phyloP scores from a whole-genome alignment of 2,888 invertebrate genomes.

The Cecidostiba fungosa region DNA sequence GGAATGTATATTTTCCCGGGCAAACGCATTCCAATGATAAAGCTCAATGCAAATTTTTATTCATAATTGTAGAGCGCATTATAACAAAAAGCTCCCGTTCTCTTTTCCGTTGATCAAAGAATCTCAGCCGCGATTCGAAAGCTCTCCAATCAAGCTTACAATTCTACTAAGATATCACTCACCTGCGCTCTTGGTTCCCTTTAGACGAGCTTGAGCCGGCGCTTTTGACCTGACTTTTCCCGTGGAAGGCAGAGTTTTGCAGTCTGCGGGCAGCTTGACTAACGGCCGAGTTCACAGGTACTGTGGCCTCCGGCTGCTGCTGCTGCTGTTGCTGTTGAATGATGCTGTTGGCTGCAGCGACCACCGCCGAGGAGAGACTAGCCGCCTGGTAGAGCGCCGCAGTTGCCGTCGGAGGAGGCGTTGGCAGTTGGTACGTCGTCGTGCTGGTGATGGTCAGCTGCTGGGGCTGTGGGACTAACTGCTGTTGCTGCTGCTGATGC shows the following conservation, averaged over 20 bases:
- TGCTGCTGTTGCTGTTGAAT: slow-evolving; percentile 47
- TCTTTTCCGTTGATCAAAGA: background rate
- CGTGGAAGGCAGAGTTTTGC: slow-evolving; percentile 74
- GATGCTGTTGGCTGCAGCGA: slow-evolving; percentile 39
- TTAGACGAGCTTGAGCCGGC: slow-evolving; percentile 33
- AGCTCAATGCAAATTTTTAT: background rate
- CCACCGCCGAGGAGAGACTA: slow-evolving; percentile 68
- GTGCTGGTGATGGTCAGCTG: background rate
- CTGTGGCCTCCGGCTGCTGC: slow-evolving; percentile 66
- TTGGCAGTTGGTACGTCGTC: slow-evolving; percentile 47
- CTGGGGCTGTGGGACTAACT: slow-evolving; percentile 12
- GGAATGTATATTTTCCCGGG: background rate
- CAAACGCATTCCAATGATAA: background rate
- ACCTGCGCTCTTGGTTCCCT: slow-evolving; percentile 60
- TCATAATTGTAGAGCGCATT: slow-evolving; percentile 20
- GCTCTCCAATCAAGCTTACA: too few relatives aligned
- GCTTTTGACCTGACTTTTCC: slow-evolving; percentile 76
- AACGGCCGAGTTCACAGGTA: background rate
- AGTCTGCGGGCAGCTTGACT: slow-evolving; percentile 68
- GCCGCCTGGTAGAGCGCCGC: slow-evolving; percentile 72
- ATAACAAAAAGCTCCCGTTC: slow-evolving; percentile 11
- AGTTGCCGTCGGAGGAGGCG: slow-evolving; percentile 26
- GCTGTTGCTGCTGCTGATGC: slow-evolving; percentile 8
- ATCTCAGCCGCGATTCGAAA: background rate
- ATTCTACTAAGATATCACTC: background rate